Conservation (phyloP, 1,140 invertebrate genomes). For the Megathymus violae region DNA sequence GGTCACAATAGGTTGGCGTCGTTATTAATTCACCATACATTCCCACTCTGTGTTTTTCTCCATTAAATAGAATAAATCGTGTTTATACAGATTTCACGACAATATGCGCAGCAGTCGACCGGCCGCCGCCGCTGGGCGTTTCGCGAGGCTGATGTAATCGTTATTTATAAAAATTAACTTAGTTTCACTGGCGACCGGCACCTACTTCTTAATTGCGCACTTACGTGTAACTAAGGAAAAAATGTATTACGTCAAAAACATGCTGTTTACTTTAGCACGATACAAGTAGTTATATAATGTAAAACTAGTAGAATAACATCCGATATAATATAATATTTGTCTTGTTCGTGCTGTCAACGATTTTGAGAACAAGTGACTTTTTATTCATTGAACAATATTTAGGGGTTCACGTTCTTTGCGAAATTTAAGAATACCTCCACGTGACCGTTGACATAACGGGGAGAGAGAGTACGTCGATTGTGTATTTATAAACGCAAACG, state of each 20-base stretch:
- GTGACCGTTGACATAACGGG: constrained; percentile 56
- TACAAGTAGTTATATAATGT: too few species aligned
- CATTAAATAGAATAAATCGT: constrained; percentile 47
- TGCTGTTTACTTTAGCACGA: too few species aligned
- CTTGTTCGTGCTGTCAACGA: too few species aligned
- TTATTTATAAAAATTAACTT: constrained; percentile 23
- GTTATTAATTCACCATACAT: constrained; percentile 58
- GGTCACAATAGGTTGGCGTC: constrained; percentile 53
- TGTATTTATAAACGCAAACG: too few species aligned
- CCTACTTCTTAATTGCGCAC: constrained; percentile 26
- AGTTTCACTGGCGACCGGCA: constrained; percentile 1
- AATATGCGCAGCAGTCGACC: constrained; percentile 66
- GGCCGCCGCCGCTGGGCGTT: constrained; percentile 28
- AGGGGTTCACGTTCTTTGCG: constrained; percentile 34
- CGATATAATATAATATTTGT: too few species aligned
- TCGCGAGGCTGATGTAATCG: constrained; percentile 59
- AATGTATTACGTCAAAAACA: too few species aligned
- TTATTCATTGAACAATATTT: too few species aligned
- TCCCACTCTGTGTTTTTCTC: constrained; percentile 62
- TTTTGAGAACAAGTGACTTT: too few species aligned
- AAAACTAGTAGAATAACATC: too few species aligned
- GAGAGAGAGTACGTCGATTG: constrained; percentile 37
- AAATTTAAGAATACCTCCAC: constrained; percentile 8
- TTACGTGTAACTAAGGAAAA: constrained; percentile 11
- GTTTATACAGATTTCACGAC: constrained; percentile 72